Evolutionary conservation across 2,888 invertebrate species (phyloP).

Genomic region (Apeira syringaria): DNA sequence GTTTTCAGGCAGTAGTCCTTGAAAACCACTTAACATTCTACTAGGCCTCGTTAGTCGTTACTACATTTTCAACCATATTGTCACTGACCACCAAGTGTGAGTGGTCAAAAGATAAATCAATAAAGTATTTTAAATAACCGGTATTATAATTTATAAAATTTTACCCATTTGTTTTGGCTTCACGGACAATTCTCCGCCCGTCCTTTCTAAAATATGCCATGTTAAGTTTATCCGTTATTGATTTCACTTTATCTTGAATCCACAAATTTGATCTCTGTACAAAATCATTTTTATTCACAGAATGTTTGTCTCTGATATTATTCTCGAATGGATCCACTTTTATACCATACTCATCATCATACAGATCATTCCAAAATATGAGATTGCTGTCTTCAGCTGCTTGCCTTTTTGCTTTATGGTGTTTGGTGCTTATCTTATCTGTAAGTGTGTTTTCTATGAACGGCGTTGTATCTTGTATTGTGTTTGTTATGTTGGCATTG

Average conservation of each 20-base stretch:
- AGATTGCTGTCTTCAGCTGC: slow-evolving; percentile 44
- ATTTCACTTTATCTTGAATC: slow-evolving; percentile 56
- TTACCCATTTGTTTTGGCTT: slow-evolving; percentile 14
- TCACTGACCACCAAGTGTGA: too few species aligned
- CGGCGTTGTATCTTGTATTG: background rate
- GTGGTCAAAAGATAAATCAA: too few species aligned
- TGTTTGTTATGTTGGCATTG: background rate
- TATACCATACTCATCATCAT: slow-evolving; percentile 69
- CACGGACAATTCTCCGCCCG: background rate
- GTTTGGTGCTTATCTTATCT: slow-evolving; percentile 13
- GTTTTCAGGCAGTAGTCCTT: too few species aligned
- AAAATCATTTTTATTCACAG: slow-evolving; percentile 36
- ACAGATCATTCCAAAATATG: slow-evolving; percentile 68
- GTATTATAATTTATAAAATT: background rate
- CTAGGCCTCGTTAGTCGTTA: too few species aligned
- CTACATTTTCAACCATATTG: too few species aligned
- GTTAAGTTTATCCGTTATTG: slow-evolving; percentile 38
- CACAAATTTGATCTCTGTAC: slow-evolving; percentile 54
- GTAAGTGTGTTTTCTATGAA: background rate
- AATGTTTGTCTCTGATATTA: slow-evolving; percentile 40
- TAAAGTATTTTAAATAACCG: too few species aligned
- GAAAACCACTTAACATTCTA: too few species aligned
- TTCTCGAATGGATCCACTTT: slow-evolving; percentile 47
- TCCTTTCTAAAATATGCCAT: slow-evolving; percentile 5
- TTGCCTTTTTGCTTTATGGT: slow-evolving; percentile 53